Base-by-base conservation (phyloP, 2,797 vertebrate species). In the Sebastes variabilis region DNA sequence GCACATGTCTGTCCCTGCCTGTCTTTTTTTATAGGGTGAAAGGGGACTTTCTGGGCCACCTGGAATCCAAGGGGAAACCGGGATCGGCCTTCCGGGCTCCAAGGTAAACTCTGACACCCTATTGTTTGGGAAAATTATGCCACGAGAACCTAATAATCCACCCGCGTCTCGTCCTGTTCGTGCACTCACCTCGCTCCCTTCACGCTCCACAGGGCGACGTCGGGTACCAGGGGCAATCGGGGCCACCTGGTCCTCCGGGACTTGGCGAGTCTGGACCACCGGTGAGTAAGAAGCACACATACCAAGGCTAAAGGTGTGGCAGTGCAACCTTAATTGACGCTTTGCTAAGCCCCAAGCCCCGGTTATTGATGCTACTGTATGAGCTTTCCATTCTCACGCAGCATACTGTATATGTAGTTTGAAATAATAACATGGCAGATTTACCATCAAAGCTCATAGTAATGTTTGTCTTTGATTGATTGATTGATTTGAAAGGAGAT, bases 21-120 rank as follows among this genome's bases (percentile, higher is more conserved):
- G 25, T 81, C 49, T 74, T 80, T 38, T 93, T 92, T 83, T 88
- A 89, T 83, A 98, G 97, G 97, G 97, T 34, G 97, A 97, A 87
- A 93, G 97, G 94, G 97, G 97, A 85, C 93, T 96, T 92, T 68
- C 94, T 70, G 97, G 97, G 18, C 96, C 95, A 87, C 93, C 96
- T 89, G 97, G 97, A 87, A 93, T 97, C 74, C 96, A 96, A 95
- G 97, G 97, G 78, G 97, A 98, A 90, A 96, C 95, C 74, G 97
- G 97, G 90, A 93, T 96, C 65, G 97, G 97, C 87, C 91, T 97
- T 77, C 96, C 94, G 55, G 97, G 97, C 83, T 92, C 96, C 80
- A 98, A 98, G 97, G 97, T 98, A 94, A 82, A 81, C 36, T 16
- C 13, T 71, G 6, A 55, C 62, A 8, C n/a, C n/a, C 13, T 64